Conservation (phyloP, 2,797 vertebrate genomes). For the Glyptemys insculpta region DNA sequence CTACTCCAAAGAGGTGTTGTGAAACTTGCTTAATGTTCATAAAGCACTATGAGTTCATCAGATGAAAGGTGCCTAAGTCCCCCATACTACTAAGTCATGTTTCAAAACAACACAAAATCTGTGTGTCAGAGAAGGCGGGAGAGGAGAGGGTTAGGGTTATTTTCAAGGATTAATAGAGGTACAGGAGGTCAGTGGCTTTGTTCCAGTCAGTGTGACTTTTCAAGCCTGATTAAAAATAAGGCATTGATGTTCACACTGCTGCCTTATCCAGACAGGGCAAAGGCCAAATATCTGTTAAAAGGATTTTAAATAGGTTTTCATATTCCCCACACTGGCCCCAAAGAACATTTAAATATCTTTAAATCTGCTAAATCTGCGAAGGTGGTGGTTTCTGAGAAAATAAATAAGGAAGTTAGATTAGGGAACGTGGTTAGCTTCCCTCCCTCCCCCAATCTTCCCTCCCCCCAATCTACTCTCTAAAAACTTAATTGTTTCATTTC, state of each 20-base stretch:
- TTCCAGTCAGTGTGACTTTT: constrained; percentile 44
- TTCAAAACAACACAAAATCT: constrained; percentile 30
- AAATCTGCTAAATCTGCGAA: background rate
- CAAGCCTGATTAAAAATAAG: constrained; percentile 52
- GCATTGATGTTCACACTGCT: constrained; percentile 28
- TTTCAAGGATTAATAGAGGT: constrained; percentile 56
- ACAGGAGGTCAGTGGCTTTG: constrained; percentile 52
- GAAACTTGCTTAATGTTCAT: background rate
- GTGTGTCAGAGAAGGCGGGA: constrained; percentile 14
- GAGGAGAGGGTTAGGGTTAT: constrained; percentile 5
- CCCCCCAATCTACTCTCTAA: background rate
- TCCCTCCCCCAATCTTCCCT: background rate
- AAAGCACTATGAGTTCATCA: constrained; percentile 22
- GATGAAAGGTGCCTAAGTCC: constrained; percentile 20
- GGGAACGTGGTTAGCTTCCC: background rate
- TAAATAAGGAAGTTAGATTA: constrained; percentile 1
- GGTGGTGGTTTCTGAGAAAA: background rate
- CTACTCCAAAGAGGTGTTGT: background rate
- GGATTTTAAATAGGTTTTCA: constrained; percentile 2
- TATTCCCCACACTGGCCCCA: background rate
- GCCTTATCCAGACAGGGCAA: constrained; percentile 28
- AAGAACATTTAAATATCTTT: constrained; percentile 24
- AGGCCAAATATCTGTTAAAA: constrained; percentile 31
- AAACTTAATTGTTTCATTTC: background rate
- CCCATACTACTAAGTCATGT: background rate